Percentiles rank a stretch among this genome's conserved stretches.
These are phyloP conservation scores for Alexandromys fortis DNA, from an alignment of 2,113 vertebrate species.

Conservation along the genomic window DNA sequence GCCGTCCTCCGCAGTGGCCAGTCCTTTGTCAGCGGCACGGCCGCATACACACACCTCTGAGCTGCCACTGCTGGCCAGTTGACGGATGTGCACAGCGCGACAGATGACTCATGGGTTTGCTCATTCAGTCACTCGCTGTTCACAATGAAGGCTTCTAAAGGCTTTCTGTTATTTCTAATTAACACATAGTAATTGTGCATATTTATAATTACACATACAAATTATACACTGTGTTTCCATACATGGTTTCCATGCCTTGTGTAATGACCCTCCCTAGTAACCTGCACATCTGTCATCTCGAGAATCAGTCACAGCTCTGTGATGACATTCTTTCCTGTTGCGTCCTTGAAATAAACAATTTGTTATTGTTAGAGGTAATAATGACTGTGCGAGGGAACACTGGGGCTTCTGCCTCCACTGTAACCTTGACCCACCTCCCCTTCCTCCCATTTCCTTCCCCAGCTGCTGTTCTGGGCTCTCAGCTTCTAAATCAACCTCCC, in stretches of 20 bases:
- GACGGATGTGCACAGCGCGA: fast-evolving
- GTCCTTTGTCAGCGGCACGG: not conserved
- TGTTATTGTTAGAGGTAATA: not conserved
- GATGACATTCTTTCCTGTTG: not conserved
- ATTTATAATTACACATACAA: not conserved
- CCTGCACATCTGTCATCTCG: not conserved
- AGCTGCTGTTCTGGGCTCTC: not conserved
- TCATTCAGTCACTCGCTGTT: too few relatives aligned
- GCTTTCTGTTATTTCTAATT: not conserved
- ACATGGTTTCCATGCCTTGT: not conserved
- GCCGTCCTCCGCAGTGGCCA: too few relatives aligned
- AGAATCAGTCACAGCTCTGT: not conserved
- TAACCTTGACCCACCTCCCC: not conserved
- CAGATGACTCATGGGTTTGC: not conserved
- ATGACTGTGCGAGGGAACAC: not conserved
- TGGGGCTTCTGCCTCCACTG: not conserved
- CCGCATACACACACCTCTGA: not conserved
- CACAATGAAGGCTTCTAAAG: not conserved
- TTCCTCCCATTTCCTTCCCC: not conserved
- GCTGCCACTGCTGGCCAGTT: not conserved
- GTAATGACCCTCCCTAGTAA: not conserved
- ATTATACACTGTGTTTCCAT: not conserved
- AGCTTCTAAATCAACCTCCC: not conserved
- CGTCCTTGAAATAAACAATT: not conserved
- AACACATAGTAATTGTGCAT: not conserved